Percentiles rank a stretch among this genome's conserved stretches.
Conservation (phyloP, 2,113 vertebrate genomes). For the Thryonomys swinderianus region DNA sequence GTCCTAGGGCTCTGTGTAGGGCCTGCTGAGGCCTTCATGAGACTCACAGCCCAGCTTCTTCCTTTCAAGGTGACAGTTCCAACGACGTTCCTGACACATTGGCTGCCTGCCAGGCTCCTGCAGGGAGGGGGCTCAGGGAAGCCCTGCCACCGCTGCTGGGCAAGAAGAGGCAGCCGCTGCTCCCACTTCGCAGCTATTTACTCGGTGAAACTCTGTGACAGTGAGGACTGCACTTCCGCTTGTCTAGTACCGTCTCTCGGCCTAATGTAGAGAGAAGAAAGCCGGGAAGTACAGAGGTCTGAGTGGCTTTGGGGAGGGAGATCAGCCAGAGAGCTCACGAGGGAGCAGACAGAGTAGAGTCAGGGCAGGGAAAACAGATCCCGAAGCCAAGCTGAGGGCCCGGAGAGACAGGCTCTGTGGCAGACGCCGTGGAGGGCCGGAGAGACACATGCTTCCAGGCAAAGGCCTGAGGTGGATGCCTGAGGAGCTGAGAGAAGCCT, state of each 20-base stretch:
- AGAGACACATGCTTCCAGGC: not conserved
- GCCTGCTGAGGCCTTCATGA: not conserved
- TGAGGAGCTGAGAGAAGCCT: not conserved
- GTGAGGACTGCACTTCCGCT: not conserved
- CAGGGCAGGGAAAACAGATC: not conserved
- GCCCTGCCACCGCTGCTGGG: not conserved
- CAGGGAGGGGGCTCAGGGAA: not conserved
- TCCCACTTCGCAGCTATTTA: not conserved
- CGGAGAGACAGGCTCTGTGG: not conserved
- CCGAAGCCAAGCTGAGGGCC: not conserved
- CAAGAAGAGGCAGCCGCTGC: not conserved
- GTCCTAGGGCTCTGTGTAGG: not conserved
- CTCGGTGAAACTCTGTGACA: not conserved
- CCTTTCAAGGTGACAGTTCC: not conserved
- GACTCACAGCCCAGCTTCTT: not conserved
- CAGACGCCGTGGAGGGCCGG: not conserved
- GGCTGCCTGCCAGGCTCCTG: rapidly evolving
- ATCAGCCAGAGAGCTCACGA: not conserved
- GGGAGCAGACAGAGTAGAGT: not conserved
- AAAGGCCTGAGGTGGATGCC: not conserved
- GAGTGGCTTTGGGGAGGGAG: not conserved
- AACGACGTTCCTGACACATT: no score
- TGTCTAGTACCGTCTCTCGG: not conserved
- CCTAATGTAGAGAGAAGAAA: not conserved
- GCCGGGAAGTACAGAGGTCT: not conserved